Evolutionary conservation across 64 coral and sea anemone genomes (phyloP).

Genomic region (Montipora cactus): DNA sequence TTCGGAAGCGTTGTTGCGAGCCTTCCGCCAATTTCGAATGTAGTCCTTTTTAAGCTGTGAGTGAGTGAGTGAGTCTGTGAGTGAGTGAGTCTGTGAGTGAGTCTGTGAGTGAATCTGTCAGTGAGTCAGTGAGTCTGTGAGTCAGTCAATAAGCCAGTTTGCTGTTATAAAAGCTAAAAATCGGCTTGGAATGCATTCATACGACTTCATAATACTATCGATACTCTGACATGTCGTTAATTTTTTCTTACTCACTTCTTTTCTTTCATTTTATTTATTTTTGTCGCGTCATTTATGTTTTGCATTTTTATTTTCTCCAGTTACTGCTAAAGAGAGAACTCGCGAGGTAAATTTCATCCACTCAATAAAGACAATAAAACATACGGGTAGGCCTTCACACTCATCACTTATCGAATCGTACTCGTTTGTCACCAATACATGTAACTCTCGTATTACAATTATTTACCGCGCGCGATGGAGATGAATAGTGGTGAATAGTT

Average conservation of each 20-base stretch:
- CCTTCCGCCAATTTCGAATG: too few relatives aligned
- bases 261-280: neutral
- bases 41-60: too few relatives aligned
- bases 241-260: neutral
- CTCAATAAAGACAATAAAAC: neutral
- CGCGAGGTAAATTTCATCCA: neutral
- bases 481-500: too few relatives aligned
- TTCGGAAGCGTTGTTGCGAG: too few relatives aligned
- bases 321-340: neutral
- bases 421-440: neutral
- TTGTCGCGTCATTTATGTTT: neutral
- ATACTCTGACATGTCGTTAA: neutral
- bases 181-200: too few relatives aligned
- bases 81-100: too few relatives aligned
- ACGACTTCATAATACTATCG: neutral
- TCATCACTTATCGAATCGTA: neutral
- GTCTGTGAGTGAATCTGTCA: too few relatives aligned
- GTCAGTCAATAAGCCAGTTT: neutral
- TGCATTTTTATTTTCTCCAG: conserved; percentile 11
- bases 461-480: too few relatives aligned
- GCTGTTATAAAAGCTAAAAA: too few relatives aligned
- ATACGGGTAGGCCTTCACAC: neutral
- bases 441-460: too few relatives aligned
- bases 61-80: too few relatives aligned
- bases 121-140: neutral